phyloP scores from a whole-genome alignment of 1,140 invertebrate genomes.

The Coptotermes formosanus region DNA sequence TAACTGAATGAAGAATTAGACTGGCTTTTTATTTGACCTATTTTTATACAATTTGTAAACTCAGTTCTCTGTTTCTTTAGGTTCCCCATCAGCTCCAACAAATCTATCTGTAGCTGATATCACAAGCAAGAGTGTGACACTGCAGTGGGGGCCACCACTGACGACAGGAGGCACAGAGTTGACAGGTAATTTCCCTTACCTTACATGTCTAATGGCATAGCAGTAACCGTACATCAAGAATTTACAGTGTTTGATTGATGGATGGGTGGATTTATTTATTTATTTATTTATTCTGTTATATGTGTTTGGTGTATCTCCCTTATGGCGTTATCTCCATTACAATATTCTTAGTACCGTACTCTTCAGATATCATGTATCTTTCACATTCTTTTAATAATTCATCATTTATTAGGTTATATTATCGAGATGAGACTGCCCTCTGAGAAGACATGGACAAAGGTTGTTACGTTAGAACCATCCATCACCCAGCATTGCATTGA shows the following conservation, averaged over 20 bases:
- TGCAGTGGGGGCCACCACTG: constrained; percentile 82
- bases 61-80: constrained; percentile 48
- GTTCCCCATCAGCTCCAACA: constrained; percentile 76
- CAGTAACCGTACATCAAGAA: too few relatives aligned
- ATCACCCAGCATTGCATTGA: constrained; percentile 75
- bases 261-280: too few relatives aligned
- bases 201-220: too few relatives aligned
- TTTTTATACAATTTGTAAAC: too few relatives aligned
- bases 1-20: too few relatives aligned
- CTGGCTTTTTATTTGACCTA: too few relatives aligned
- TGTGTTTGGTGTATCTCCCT: too few relatives aligned
- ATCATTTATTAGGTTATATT: constrained; percentile 69
- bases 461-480: constrained; percentile 78
- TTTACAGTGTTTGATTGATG: too few relatives aligned
- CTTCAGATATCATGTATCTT: neutral
- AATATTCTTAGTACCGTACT: neutral
- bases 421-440: constrained; percentile 82
- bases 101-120: constrained; percentile 75
- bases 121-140: constrained; percentile 79
- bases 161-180: constrained; percentile 83
- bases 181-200: constrained; percentile 57
- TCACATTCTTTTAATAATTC: constrained; percentile 26
- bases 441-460: constrained; percentile 83
- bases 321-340: too few relatives aligned
- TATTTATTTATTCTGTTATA: too few relatives aligned